These are phyloP conservation scores for Myiozetetes cayanensis DNA, from an alignment of 2,113 vertebrate species.

Conservation along the genomic window DNA sequence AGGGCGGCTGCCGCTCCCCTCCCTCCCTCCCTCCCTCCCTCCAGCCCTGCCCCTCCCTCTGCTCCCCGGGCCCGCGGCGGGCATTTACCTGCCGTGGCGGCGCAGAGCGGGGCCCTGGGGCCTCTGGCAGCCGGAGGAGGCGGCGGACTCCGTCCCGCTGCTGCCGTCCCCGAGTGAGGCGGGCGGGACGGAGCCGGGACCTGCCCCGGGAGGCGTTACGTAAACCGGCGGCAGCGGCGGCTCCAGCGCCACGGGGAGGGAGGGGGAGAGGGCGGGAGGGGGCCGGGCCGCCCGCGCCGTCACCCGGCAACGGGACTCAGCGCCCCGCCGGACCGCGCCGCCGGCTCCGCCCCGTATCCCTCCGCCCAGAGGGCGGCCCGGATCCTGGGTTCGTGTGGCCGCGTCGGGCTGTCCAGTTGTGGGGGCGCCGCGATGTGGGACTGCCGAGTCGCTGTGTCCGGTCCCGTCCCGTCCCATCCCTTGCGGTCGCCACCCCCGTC, in stretches of 20 bases:
- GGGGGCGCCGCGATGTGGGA: too few species aligned
- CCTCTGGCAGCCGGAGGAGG: constrained; percentile 58
- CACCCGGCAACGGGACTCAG: constrained; percentile 72
- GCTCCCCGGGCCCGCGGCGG: background rate
- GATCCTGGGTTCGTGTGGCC: background rate
- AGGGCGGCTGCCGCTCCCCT: background rate
- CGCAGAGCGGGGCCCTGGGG: constrained; percentile 46
- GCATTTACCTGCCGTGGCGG: constrained; percentile 39
- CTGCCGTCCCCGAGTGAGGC: constrained; percentile 67
- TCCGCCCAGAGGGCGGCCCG: constrained; percentile 59
- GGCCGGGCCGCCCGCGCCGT: constrained; percentile 45
- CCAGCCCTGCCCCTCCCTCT: background rate
- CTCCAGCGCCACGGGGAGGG: constrained; percentile 64
- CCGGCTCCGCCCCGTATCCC: constrained; percentile 65
- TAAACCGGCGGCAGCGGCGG: constrained; percentile 70
- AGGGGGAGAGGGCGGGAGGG: background rate
- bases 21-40: background rate
- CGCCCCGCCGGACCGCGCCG: constrained; percentile 25
- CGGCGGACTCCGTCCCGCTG: constrained; percentile 47
- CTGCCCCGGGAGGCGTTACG: constrained; percentile 73
- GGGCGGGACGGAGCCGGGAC: constrained; percentile 65
- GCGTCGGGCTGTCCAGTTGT: fast-evolving
- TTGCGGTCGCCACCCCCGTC: background rate
- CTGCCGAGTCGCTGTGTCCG: fast-evolving
- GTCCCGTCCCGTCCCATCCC: too few species aligned